A percentile compares a stretch with the other conserved stretches of the same genome.
Evolutionary conservation across 1,140 invertebrate genomes (phyloP).

Genomic region (Mizuhopecten yessoensis): DNA sequence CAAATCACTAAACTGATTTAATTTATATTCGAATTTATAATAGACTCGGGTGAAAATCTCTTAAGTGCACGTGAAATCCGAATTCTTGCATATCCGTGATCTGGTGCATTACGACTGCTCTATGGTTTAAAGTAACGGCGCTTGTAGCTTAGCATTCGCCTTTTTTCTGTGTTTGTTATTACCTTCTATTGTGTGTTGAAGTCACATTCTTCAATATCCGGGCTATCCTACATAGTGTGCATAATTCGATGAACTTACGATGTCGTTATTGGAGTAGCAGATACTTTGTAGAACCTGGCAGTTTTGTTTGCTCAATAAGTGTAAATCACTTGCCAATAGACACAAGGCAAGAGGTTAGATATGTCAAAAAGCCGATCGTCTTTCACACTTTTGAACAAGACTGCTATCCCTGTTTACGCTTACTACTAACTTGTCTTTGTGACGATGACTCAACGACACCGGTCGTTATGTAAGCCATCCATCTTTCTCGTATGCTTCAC

Average conservation of each 20-base stretch:
- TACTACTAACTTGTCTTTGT: neutral
- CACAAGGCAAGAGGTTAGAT: neutral
- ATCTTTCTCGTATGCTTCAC: neutral
- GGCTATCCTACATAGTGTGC: conserved; percentile 7
- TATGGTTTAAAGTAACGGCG: neutral
- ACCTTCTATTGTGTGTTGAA: neutral
- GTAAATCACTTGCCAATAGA: conserved; percentile 18
- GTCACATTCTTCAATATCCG: neutral
- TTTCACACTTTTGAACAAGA: conserved; percentile 1
- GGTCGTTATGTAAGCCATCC: neutral
- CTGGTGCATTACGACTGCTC: neutral
- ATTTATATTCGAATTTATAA: neutral
- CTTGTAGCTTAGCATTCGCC: neutral
- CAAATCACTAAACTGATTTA: neutral
- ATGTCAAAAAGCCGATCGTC: neutral
- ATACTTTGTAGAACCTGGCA: neutral
- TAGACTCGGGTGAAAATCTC: neutral
- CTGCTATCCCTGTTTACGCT: neutral
- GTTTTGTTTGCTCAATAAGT: neutral
- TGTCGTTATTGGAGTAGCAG: neutral
- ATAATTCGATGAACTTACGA: conserved; percentile 7
- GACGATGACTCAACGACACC: neutral
- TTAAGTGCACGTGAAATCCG: neutral
- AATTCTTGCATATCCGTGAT: neutral
- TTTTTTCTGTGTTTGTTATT: neutral